These are phyloP conservation scores for Rhizomys pruinosus DNA, from an alignment of 2,113 vertebrate species.

Conservation along the genomic window DNA sequence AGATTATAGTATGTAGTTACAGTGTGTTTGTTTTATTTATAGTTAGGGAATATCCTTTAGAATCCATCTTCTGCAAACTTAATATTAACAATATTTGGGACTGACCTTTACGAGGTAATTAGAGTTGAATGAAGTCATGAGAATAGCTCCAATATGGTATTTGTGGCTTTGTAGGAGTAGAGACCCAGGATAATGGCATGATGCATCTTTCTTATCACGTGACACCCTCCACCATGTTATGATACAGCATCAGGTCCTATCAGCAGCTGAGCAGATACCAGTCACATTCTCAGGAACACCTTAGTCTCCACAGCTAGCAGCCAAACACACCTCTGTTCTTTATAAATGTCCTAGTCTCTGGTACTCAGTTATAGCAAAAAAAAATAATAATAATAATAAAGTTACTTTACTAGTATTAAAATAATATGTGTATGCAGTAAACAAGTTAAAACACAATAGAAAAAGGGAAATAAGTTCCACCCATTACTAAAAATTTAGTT, in stretches of 20 bases:
- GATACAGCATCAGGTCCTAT: neutral
- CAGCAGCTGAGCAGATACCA: neutral
- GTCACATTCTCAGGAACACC: neutral
- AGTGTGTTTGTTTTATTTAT: neutral
- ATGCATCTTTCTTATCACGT: neutral
- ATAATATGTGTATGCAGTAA: neutral
- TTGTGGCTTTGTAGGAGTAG: neutral
- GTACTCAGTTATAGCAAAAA: neutral
- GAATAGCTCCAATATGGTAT: neutral
- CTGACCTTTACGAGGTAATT: neutral
- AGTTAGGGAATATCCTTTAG: neutral
- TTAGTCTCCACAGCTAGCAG: neutral
- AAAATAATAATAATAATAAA: neutral
- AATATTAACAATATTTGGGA: neutral
- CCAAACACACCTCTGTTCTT: neutral
- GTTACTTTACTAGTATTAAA: neutral
- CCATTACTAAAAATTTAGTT: neutral
- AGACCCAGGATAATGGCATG: neutral
- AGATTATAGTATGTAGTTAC: neutral
- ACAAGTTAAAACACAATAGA: conserved; percentile 47
- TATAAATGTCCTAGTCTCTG: neutral
- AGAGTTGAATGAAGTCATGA: neutral
- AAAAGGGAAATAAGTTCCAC: neutral
- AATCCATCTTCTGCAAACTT: neutral
- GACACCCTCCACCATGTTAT: too few relatives aligned